These are phyloP conservation scores for Xylophagus ater DNA, from an alignment of 2,888 invertebrate species.

Conservation along the genomic window DNA sequence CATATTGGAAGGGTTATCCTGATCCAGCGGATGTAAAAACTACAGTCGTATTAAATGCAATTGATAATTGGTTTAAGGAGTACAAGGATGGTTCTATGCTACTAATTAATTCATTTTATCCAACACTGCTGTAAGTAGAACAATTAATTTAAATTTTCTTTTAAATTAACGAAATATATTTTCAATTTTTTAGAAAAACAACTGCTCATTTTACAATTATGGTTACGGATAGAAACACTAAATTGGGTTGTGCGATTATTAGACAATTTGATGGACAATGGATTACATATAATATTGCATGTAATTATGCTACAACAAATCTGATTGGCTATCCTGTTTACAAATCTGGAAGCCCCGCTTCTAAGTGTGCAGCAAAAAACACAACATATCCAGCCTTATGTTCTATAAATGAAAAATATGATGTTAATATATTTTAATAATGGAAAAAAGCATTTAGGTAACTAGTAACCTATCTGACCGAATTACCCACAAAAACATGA, in stretches of 20 bases:
- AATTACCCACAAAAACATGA: too few relatives aligned
- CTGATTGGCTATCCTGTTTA: background rate
- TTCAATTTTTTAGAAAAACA: background rate
- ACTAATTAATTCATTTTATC: slow-evolving; percentile 1
- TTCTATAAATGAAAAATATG: background rate
- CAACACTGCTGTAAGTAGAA: slow-evolving; percentile 1
- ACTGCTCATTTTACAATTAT: background rate
- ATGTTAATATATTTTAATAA: background rate
- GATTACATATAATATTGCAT: background rate
- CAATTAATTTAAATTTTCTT: background rate
- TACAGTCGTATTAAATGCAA: background rate
- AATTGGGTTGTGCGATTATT: background rate
- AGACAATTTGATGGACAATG: background rate
- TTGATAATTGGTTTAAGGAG: slow-evolving; percentile 9
- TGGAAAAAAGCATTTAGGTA: background rate
- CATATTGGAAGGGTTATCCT: slow-evolving; percentile 1
- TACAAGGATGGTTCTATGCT: slow-evolving; percentile 2
- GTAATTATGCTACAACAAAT: background rate
- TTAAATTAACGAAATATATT: background rate
- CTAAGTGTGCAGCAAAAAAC: background rate
- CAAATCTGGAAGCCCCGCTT: background rate
- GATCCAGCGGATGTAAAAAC: background rate
- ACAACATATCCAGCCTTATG: background rate
- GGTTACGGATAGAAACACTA: background rate
- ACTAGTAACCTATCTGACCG: too few relatives aligned